Conservation (phyloP, 1,140 invertebrate species). For the Epicauta chinensis region DNA sequence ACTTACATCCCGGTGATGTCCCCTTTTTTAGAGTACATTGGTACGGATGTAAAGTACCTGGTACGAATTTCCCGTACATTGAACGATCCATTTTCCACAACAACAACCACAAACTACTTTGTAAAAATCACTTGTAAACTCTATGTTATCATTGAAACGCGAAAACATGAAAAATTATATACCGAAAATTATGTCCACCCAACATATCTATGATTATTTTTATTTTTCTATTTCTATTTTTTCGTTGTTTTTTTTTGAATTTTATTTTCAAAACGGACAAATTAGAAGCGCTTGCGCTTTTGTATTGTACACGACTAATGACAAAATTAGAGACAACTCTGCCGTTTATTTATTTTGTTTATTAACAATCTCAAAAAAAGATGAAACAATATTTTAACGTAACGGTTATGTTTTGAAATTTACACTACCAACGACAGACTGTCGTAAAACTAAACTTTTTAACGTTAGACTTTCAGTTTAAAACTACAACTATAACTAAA, state of each 20-base stretch:
- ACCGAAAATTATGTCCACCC: neutral
- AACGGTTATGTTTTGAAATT: too few species aligned
- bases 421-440: too few species aligned
- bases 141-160: conserved; percentile 4
- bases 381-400: too few species aligned
- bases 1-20: conserved; percentile 79
- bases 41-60: conserved; percentile 72
- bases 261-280: too few species aligned
- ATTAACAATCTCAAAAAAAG: too few species aligned
- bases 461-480: too few species aligned
- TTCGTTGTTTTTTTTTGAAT: conserved; percentile 5
- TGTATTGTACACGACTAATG: neutral
- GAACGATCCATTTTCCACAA: conserved; percentile 69
- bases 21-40: conserved; percentile 72
- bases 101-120: too few species aligned
- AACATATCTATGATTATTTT: conserved; percentile 15
- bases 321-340: too few species aligned
- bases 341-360: too few species aligned
- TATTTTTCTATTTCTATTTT: conserved; percentile 9
- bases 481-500: neutral
- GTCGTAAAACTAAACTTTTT: too few species aligned
- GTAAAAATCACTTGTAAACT: too few species aligned
- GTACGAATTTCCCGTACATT: conserved; percentile 77
- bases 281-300: conserved; percentile 2
- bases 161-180: conserved; percentile 3